These are phyloP conservation scores for Acrobasis repandana DNA, from an alignment of 2,888 invertebrate species.

Conservation along the genomic window DNA sequence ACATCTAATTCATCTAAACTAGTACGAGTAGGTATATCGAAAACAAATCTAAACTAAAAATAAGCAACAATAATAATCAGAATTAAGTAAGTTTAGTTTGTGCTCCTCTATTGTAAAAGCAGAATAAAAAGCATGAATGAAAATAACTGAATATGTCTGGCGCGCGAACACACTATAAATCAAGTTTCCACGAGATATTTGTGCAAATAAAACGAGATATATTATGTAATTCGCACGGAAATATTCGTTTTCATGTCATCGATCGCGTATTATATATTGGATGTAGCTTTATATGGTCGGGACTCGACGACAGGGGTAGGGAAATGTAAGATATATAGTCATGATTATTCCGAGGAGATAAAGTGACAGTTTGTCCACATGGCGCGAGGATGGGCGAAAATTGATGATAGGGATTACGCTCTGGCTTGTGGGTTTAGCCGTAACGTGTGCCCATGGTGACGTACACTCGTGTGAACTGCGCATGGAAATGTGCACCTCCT, in stretches of 20 bases:
- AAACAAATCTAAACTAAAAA: too few species aligned
- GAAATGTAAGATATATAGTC: slow-evolving; percentile 43
- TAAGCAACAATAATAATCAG: too few species aligned
- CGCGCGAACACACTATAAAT: slow-evolving; percentile 10
- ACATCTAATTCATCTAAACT: too few species aligned
- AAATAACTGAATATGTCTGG: neutral
- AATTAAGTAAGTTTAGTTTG: neutral
- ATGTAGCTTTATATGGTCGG: slow-evolving; percentile 33
- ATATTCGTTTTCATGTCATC: slow-evolving; percentile 17
- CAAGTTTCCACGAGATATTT: slow-evolving; percentile 14
- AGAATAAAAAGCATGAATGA: neutral
- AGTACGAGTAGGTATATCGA: too few species aligned
- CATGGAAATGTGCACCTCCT: slow-evolving; percentile 6
- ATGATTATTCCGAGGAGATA: slow-evolving; percentile 46
- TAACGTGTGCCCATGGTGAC: slow-evolving; percentile 29
- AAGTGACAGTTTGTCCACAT: slow-evolving; percentile 43
- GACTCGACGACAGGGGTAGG: slow-evolving; percentile 37
- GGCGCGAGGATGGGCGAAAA: slow-evolving; percentile 39
- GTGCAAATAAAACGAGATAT: slow-evolving; percentile 13
- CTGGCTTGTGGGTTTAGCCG: slow-evolving; percentile 29
- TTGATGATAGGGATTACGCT: slow-evolving; percentile 45
- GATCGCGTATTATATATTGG: slow-evolving; percentile 19
- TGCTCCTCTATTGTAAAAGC: neutral
- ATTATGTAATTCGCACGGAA: slow-evolving; percentile 21
- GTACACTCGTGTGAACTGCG: slow-evolving; percentile 24